These are phyloP conservation scores for Chinchilla lanigera DNA, from an alignment of 2,113 vertebrate genomes.

Conservation along the genomic window DNA sequence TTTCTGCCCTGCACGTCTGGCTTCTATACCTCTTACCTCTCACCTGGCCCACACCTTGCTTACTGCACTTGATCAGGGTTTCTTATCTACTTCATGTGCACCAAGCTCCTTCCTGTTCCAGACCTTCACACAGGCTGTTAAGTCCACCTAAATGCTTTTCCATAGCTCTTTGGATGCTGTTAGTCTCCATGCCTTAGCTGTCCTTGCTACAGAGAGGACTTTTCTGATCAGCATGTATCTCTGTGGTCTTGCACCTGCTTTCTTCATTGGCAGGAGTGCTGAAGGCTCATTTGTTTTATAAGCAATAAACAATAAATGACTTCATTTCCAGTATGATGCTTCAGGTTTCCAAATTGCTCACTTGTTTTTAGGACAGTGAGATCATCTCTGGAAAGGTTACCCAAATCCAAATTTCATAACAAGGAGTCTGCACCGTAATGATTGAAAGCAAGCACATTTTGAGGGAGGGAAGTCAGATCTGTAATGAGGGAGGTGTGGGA, in stretches of 20 bases:
- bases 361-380: not conserved
- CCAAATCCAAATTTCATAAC: not conserved
- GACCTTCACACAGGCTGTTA: not conserved
- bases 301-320: not conserved
- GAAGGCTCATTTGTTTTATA: not conserved
- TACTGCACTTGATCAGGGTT: not conserved
- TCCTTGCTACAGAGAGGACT: not conserved
- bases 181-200: not conserved
- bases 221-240: not conserved
- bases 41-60: not conserved
- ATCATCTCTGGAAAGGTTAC: conserved; percentile 17
- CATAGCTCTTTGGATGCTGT: not conserved
- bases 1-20: not conserved
- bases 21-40: not conserved
- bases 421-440: not conserved
- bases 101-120: not conserved
- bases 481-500: not conserved
- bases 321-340: not conserved
- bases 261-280: not conserved
- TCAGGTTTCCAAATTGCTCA: not conserved
- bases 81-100: not conserved
- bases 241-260: not conserved
- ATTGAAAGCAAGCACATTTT: not conserved
- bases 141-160: not conserved
- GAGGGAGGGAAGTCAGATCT: not conserved